Conservation (phyloP, 2,888 invertebrate species). For the Petrolisthes manimaculis region DNA sequence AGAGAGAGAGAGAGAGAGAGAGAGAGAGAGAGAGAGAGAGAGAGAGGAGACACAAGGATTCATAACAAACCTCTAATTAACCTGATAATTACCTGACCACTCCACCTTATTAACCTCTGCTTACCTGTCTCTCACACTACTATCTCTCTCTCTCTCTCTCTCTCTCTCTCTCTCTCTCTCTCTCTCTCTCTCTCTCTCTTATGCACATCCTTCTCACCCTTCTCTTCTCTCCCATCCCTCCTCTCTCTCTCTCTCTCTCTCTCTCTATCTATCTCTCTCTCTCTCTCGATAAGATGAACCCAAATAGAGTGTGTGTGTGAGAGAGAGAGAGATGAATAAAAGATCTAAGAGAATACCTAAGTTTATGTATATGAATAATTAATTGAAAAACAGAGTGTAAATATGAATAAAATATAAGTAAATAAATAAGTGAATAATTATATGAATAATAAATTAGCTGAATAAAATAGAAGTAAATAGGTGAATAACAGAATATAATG, state of each 20-base stretch:
- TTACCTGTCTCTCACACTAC: background rate
- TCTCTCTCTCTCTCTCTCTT: background rate
- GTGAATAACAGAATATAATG: background rate
- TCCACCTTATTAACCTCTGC: background rate
- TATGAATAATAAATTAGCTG: no score
- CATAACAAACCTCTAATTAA: background rate
- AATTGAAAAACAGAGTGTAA: background rate
- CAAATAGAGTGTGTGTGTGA: background rate
- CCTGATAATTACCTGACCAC: background rate
- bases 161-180: slow-evolving; percentile 23
- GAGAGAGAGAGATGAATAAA: slow-evolving; percentile 1
- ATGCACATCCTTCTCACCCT: background rate
- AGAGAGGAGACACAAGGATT: background rate
- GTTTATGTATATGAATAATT: background rate
- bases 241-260: slow-evolving; percentile 10
- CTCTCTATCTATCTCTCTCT: slow-evolving; percentile 21
- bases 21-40: no score
- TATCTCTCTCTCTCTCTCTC: slow-evolving; percentile 24
- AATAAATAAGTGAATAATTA: no score
- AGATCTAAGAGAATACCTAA: background rate
- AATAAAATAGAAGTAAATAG: background rate
- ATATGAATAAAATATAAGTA: no score
- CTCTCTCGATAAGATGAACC: background rate
- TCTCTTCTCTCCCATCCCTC: no score
- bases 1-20: background rate